phyloP scores from a whole-genome alignment of 2,888 invertebrate species.

The Andrena marginata region DNA sequence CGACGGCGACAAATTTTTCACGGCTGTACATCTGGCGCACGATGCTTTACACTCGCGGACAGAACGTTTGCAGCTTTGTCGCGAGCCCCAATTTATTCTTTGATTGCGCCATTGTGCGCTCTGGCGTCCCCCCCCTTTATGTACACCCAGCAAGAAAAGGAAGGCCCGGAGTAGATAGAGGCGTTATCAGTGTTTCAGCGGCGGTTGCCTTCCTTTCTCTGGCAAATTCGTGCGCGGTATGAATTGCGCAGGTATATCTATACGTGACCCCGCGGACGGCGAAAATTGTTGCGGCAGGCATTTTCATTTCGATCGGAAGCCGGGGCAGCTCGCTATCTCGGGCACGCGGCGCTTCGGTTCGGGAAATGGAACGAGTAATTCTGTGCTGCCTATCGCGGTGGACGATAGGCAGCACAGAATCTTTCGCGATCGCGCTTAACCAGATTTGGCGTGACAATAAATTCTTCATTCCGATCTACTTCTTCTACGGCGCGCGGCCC shows the following conservation, averaged over 20 bases:
- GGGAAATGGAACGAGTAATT: background rate
- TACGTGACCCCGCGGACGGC: too few relatives aligned
- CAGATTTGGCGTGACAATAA: slow-evolving; percentile 41
- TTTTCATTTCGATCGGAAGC: background rate
- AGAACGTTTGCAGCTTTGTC: slow-evolving; percentile 35
- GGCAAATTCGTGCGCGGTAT: background rate
- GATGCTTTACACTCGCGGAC: slow-evolving; percentile 28
- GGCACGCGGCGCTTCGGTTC: background rate
- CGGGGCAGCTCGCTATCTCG: too few relatives aligned
- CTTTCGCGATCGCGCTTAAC: background rate
- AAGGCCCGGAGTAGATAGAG: background rate
- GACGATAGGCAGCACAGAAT: background rate
- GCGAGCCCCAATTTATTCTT: slow-evolving; percentile 43
- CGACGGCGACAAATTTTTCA: slow-evolving; percentile 50
- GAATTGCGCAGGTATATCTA: background rate
- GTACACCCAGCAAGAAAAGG: background rate
- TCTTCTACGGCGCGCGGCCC: slow-evolving; percentile 33
- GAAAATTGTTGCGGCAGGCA: background rate
- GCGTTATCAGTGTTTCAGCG: slow-evolving; percentile 22
- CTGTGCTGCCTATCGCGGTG: too few relatives aligned
- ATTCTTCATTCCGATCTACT: slow-evolving; percentile 53
- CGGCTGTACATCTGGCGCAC: slow-evolving; percentile 20
- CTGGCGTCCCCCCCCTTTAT: background rate
- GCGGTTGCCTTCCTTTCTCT: background rate
- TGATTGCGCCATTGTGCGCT: slow-evolving; percentile 54